phyloP scores from a whole-genome alignment of 2,888 invertebrate genomes.

The Nemurella pictetii region DNA sequence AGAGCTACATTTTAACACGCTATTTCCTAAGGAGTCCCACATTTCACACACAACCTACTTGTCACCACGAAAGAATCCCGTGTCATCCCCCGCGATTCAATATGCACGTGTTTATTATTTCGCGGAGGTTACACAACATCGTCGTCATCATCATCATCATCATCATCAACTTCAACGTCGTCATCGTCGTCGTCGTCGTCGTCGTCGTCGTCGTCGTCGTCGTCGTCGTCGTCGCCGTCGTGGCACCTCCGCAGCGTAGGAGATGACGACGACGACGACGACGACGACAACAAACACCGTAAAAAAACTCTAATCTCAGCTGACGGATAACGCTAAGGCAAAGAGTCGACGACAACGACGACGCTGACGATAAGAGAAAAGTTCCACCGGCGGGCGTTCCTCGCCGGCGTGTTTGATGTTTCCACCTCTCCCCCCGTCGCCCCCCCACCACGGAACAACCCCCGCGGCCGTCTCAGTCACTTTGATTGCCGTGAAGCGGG shows the following conservation, averaged over 20 bases:
- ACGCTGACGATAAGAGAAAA: conserved; percentile 24
- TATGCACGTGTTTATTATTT: background rate
- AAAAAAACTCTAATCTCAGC: background rate
- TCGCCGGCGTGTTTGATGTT: conserved; percentile 24
- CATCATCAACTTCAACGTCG: background rate
- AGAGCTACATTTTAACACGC: background rate
- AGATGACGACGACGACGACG: too few species aligned
- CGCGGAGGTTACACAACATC: background rate
- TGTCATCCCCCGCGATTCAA: background rate
- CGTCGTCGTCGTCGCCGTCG: background rate
- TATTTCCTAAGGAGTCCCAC: background rate
- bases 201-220: too few species aligned
- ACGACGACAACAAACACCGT: background rate
- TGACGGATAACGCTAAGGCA: background rate
- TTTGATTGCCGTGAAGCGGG: conserved; percentile 21
- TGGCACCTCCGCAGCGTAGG: background rate
- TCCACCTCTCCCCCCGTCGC: background rate
- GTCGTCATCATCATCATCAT: background rate
- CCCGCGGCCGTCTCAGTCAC: conserved; percentile 4
- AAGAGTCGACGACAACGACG: conserved; percentile 16
- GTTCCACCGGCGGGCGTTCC: conserved; percentile 9
- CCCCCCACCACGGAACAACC: background rate
- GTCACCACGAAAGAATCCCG: background rate
- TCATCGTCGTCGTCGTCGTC: too few species aligned
- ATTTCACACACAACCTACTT: background rate